Evolutionary conservation across 2,113 vertebrate species (phyloP).

Genomic region (Labeo catla): DNA sequence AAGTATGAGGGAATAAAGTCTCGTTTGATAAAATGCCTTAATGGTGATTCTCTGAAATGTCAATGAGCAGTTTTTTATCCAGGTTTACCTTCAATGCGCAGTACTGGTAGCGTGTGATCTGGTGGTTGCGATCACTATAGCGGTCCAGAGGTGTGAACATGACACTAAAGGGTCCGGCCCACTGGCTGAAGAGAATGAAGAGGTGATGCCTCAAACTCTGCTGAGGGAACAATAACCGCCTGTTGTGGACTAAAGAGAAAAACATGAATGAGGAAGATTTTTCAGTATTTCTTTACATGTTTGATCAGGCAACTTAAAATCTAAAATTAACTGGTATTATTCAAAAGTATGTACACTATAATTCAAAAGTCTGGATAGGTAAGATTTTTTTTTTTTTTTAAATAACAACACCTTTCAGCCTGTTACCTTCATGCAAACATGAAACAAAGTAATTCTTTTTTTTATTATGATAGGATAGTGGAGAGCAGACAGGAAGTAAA

Average conservation of each 20-base stretch:
- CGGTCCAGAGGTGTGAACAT: constrained; percentile 98
- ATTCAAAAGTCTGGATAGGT: background rate
- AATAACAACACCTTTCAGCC: too few relatives aligned
- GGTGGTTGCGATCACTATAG: constrained; percentile 97
- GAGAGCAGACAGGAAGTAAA: too few relatives aligned
- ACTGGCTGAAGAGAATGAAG: constrained; percentile 98
- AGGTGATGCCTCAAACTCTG: constrained; percentile 97
- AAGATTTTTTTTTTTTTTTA: too few relatives aligned
- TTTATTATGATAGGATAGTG: too few relatives aligned
- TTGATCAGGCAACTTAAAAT: background rate
- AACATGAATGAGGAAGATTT: background rate
- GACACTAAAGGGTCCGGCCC: constrained; percentile 98
- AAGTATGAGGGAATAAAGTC: background rate
- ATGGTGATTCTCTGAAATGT: background rate
- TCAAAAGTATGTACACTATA: background rate
- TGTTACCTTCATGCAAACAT: too few relatives aligned
- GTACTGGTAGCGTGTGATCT: constrained; percentile 98
- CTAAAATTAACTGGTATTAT: background rate
- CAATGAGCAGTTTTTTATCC: background rate
- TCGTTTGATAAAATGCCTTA: background rate
- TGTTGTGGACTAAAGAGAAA: constrained; percentile 87
- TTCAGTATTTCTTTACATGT: too few relatives aligned
- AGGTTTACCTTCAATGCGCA: constrained; percentile 90
- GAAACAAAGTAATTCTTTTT: too few relatives aligned
- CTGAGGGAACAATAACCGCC: constrained; percentile 96